Conservation (phyloP, 2,888 invertebrate species). For the Meganola albula region DNA sequence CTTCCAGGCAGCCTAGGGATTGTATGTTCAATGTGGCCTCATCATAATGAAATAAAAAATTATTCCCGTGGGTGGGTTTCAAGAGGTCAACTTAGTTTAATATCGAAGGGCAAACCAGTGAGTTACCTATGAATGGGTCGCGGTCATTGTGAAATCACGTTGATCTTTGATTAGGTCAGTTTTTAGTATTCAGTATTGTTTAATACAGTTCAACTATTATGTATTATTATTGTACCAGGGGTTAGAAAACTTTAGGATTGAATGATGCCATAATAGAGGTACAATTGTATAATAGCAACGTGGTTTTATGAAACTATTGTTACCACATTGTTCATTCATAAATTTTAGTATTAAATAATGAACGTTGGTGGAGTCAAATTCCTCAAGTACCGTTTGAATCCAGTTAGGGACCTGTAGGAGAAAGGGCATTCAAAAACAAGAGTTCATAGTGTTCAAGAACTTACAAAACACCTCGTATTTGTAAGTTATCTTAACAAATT, state of each 20-base stretch:
- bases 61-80: too few species aligned
- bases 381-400: conserved; percentile 11
- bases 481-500: conserved; percentile 31
- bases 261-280: conserved; percentile 22
- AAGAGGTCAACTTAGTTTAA: too few species aligned
- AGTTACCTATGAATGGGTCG: conserved; percentile 1
- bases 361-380: conserved; percentile 5
- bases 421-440: conserved; percentile 22
- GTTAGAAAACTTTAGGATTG: conserved; percentile 17
- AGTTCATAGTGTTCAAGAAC: conserved; percentile 25
- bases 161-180: conserved; percentile 13
- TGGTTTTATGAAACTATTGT: too few species aligned
- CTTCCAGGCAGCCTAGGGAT: too few species aligned
- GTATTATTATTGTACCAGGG: conserved; percentile 19
- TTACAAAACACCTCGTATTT: conserved; percentile 31
- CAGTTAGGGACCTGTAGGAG: conserved; percentile 2
- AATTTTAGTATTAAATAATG: conserved; percentile 5
- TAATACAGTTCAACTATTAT: conserved; percentile 13
- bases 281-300: too few species aligned
- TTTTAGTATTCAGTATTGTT: conserved; percentile 12
- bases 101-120: too few species aligned
- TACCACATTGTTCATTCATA: conserved; percentile 22
- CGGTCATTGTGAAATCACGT: conserved; percentile 10
- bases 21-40: too few species aligned
- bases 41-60: too few species aligned